These are phyloP conservation scores for Lamellibrachia columna DNA, from an alignment of 2,888 invertebrate species.

Conservation along the genomic window DNA sequence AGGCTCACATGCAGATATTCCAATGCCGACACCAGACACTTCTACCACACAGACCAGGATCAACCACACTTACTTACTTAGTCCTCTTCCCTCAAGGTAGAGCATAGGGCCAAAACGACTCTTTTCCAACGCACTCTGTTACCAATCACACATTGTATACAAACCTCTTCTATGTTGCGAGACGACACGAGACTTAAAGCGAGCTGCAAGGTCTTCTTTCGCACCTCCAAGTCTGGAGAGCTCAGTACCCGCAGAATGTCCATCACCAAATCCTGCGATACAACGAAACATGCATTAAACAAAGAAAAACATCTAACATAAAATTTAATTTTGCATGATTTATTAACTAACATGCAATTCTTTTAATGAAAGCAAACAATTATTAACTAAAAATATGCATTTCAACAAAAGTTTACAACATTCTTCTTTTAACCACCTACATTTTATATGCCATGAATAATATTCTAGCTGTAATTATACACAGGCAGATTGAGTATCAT, in stretches of 20 bases:
- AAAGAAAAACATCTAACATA: not conserved
- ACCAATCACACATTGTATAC: not conserved
- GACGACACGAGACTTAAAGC: conserved; percentile 91
- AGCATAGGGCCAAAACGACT: too few relatives aligned
- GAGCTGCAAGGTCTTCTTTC: conserved; percentile 82
- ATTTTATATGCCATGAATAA: too few relatives aligned
- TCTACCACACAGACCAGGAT: not conserved
- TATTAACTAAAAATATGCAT: too few relatives aligned
- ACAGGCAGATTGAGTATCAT: too few relatives aligned
- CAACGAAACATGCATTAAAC: not conserved
- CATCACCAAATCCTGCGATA: conserved; percentile 84
- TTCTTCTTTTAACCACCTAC: too few relatives aligned
- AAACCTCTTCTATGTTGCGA: conserved; percentile 87
- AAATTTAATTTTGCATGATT: not conserved
- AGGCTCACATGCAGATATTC: not conserved
- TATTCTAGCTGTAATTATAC: too few relatives aligned
- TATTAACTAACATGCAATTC: not conserved
- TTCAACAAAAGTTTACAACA: too few relatives aligned
- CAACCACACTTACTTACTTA: not conserved
- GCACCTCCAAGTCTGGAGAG: conserved; percentile 93
- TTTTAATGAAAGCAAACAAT: not conserved
- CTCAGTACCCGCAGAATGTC: conserved; percentile 93
- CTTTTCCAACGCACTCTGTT: too few relatives aligned
- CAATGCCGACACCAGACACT: not conserved
- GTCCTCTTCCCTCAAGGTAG: too few relatives aligned